Evolutionary conservation across 2,113 vertebrate genomes (phyloP), one percentile per base, ranked within the genome.

Genomic region (Trogon surrucura): DNA sequence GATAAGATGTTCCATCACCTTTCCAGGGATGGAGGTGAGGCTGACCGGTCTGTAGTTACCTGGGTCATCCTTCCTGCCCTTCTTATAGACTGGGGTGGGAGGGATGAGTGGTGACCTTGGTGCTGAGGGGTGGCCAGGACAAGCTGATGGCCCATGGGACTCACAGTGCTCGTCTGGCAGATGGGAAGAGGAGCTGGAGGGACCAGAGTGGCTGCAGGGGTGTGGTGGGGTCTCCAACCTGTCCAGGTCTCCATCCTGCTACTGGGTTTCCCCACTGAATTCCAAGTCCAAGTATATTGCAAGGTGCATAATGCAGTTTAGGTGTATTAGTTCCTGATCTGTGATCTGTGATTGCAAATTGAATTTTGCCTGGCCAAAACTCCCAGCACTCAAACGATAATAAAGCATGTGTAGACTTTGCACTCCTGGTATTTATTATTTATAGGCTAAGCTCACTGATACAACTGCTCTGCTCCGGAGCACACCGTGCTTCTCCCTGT

Each of bases 111-210:
- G n/a, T 20, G 23, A 20, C 29, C n/a, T 21, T 13, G 12, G 8
- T 41, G 41, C 36, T 36, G 36, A 18, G 13, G 9, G 16, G 11
- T 6, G 21, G 32, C 14, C 32, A 26, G 36, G 15, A 20, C 36
- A 9, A 14, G 6, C 11, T 23, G 44, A 3, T 1, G 0, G 16
- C n/a, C 65, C 32, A 3, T 5, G 7, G 41, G 34, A 25, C 34
- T 44, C 8, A 13, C 3, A 11, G 5, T 13, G 20, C 56, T 48
- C 22, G 17, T 27, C 61, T 27, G 54, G 32, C 21, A 16, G 16
- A 36, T 22, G 13, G 26, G 53, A 44, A 57, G 38, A 30, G 27
- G n/a, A 32, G 29, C 8, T 5, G 48, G 18, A 18, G 14, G 44
- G 58, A 57, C 16, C 29, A 5, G 48, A 6, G 32, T 30, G 26